Evolutionary conservation across 1,140 invertebrate genomes (phyloP).

Genomic region (Plodia interpunctella): DNA sequence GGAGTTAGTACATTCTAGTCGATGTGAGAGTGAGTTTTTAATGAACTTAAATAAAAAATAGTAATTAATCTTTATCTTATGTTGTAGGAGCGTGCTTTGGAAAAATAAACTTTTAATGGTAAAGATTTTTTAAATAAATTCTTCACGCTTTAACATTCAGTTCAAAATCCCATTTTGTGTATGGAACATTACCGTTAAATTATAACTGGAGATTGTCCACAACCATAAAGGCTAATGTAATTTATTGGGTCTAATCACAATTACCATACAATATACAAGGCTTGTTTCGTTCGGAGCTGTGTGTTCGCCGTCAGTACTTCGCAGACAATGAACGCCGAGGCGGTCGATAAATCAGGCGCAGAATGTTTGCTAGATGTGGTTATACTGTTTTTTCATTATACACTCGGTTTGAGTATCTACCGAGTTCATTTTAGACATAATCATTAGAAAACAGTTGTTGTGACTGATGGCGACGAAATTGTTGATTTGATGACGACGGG

Average conservation of each 20-base stretch:
- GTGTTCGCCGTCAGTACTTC: conserved; percentile 31
- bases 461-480: neutral
- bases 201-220: conserved; percentile 29
- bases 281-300: conserved; percentile 28
- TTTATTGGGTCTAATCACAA: conserved; percentile 40
- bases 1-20: too few species aligned
- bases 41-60: too few species aligned
- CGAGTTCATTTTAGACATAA: neutral
- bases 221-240: conserved; percentile 36
- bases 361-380: conserved; percentile 33
- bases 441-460: neutral
- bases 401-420: neutral
- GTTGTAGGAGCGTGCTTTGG: too few species aligned
- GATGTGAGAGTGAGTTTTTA: too few species aligned
- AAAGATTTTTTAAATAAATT: neutral
- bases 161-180: conserved; percentile 3
- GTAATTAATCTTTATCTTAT: too few species aligned
- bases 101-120: too few species aligned
- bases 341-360: conserved; percentile 47
- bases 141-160: neutral
- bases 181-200: conserved; percentile 29
- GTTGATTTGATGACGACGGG: too few species aligned
- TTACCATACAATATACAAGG: conserved; percentile 47
- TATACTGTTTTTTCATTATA: conserved; percentile 3
- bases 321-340: conserved; percentile 48